Base-by-base conservation (phyloP, 2,888 invertebrate genomes). In the Latheticus oryzae region DNA sequence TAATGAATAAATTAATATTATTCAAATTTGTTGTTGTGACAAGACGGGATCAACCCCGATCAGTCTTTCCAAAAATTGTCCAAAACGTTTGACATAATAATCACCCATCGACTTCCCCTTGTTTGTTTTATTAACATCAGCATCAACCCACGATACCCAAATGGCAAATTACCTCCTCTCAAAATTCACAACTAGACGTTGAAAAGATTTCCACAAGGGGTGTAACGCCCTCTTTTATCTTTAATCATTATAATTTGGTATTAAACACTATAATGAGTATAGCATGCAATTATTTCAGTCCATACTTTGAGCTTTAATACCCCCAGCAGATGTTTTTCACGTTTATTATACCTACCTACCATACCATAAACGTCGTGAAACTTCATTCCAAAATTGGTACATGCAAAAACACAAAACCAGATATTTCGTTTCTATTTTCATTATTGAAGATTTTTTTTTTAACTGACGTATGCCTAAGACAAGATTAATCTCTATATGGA, bases 181-280 rank as follows among this genome's bases (percentile, higher is more conserved):
- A 12, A 24, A 21, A 24, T 24, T 24, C 37, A 15, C n/a, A 26
- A 48, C 9, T 17, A 48, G 48, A 17, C 37, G 35, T 48, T 37
- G 48, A 37, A 48, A 48, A 48, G 48, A 35, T 48, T n/a, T 48
- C 48, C 23, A 48, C 17, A 17, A 37, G 48, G 35, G 35, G 11
- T 45, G 45, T 5, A 32, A 45, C 48, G 48, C 35, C 48, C 45
- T 26, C 48, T 2, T 23, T n/a, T 32, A 7, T 12, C 32, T 24
- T 16, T 62, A 65, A 63, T 65, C 45, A 58, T 55, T 33, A 64
- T 65, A 65, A 68, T 68, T 66, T 63, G 59, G 58, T 55, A 61
- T 68, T 69, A 64, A 68, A 62, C 63, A 59, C 58, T 63, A 58
- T 70, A 69, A 70, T 69, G 67, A 66, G 63, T 54, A 63, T 59